Conservation (phyloP, 2,797 vertebrate genomes). For the Sandelia bainsii region DNA sequence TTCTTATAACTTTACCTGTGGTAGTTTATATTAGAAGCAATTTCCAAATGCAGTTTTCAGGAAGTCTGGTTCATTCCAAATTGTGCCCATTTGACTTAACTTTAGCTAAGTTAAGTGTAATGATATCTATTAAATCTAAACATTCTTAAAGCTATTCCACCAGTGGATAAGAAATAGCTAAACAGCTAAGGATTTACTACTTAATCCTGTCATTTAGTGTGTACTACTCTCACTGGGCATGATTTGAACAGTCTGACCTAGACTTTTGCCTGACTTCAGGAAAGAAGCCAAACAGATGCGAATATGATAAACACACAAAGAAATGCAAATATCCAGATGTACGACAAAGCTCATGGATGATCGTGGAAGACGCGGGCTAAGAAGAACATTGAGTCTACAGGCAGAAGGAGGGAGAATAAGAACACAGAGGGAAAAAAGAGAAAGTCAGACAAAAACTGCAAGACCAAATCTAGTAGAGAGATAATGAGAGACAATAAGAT, state of each 20-base stretch:
- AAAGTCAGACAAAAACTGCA: constrained; percentile 6
- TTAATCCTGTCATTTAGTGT: constrained; percentile 69
- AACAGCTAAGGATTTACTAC: constrained; percentile 66
- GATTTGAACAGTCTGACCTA: constrained; percentile 63
- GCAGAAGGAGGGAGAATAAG: constrained; percentile 14
- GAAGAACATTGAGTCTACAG: constrained; percentile 35
- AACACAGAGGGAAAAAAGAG: neutral
- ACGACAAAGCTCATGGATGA: constrained; percentile 7
- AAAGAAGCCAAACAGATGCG: constrained; percentile 51
- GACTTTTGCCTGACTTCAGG: constrained; percentile 58
- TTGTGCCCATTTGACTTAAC: neutral
- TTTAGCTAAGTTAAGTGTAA: neutral
- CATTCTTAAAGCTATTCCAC: constrained; percentile 1
- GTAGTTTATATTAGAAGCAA: neutral
- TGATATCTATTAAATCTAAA: constrained; percentile 3
- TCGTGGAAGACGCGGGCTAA: constrained; percentile 12
- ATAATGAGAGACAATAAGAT: constrained; percentile 45
- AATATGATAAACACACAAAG: constrained; percentile 19
- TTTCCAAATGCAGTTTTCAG: neutral
- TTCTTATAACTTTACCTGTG: neutral
- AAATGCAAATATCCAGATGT: constrained; percentile 39
- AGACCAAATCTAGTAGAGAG: constrained; percentile 22
- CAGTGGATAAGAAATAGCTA: too few relatives aligned
- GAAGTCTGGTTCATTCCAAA: constrained; percentile 7
- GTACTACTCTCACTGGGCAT: constrained; percentile 46